phyloP scores from a whole-genome alignment of 1,140 invertebrate genomes.

The Pemphigus obesinymphae region DNA sequence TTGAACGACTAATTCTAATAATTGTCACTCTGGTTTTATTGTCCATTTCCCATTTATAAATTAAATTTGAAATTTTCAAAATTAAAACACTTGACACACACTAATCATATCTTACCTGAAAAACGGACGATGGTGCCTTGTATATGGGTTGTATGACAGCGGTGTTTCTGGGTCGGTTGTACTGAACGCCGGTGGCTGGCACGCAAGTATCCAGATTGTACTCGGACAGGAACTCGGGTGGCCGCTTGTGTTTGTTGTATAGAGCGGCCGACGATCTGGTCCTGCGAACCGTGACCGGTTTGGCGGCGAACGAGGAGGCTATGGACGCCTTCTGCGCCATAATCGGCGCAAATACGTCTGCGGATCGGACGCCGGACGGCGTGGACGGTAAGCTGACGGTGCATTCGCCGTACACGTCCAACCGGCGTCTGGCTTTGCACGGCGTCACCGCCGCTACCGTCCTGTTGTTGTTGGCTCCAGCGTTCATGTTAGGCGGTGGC shows the following conservation, averaged over 20 bases:
- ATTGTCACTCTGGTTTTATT: too few species aligned
- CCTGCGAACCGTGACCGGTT: slow-evolving; percentile 12
- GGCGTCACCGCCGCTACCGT: slow-evolving; percentile 4
- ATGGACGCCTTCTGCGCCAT: slow-evolving; percentile 33
- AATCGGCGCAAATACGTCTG: slow-evolving; percentile 42
- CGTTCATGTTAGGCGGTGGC: not conserved
- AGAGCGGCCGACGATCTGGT: slow-evolving; percentile 24
- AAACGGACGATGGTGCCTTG: slow-evolving; percentile 29
- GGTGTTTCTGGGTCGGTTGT: slow-evolving; percentile 28
- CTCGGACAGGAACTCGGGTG: slow-evolving; percentile 22
- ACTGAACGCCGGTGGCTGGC: slow-evolving; percentile 22
- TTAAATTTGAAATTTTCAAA: too few species aligned
- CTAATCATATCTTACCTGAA: slow-evolving; percentile 15
- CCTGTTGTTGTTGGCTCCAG: not conserved
- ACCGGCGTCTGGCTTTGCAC: slow-evolving; percentile 32
- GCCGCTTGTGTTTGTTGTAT: slow-evolving; percentile 9
- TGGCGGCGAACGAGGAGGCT: not conserved
- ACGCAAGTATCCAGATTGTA: slow-evolving; percentile 29
- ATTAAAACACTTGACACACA: too few species aligned
- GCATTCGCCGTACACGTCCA: slow-evolving; percentile 22
- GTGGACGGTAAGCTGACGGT: not conserved
- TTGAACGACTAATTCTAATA: too few species aligned
- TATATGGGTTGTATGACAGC: slow-evolving; percentile 44
- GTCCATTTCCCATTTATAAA: too few species aligned
- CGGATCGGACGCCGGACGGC: not conserved